Evolutionary conservation across 2,888 invertebrate genomes (phyloP).

Genomic region (Drosophila setosimentum): DNA sequence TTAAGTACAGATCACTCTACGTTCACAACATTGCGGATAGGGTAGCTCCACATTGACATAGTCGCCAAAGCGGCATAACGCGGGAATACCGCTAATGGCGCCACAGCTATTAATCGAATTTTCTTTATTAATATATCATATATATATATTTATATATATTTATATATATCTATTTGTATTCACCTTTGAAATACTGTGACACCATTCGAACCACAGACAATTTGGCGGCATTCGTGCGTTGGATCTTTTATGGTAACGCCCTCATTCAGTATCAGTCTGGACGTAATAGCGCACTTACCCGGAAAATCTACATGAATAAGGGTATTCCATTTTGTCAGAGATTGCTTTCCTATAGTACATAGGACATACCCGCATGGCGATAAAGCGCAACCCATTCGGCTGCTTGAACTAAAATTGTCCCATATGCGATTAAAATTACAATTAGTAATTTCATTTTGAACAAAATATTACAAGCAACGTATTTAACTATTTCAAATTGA

Average conservation of each 20-base stretch:
- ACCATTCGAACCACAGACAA: conserved; percentile 54
- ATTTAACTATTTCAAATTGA: conserved; percentile 1
- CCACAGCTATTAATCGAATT: conserved; percentile 51
- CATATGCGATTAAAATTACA: not conserved
- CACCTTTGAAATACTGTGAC: conserved; percentile 48
- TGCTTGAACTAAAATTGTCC: conserved; percentile 2
- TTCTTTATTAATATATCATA: not conserved
- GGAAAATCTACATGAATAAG: conserved; percentile 43
- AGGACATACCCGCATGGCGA: conserved; percentile 31
- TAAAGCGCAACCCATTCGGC: conserved; percentile 44
- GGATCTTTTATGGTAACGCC: conserved; percentile 64
- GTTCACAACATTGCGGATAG: conserved; percentile 63
- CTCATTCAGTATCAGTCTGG: conserved; percentile 39
- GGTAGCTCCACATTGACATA: conserved; percentile 19
- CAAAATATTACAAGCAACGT: no score
- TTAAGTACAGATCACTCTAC: conserved; percentile 30
- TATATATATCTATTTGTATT: not conserved
- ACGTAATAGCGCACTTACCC: conserved; percentile 52
- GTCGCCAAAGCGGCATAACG: conserved; percentile 29
- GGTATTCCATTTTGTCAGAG: not conserved
- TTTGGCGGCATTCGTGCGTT: conserved; percentile 54
- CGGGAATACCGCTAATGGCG: conserved; percentile 3
- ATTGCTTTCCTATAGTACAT: not conserved
- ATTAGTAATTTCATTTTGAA: not conserved
- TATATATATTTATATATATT: not conserved